phyloP scores from a whole-genome alignment of 1,140 invertebrate genomes.

The Anastatus disparis region DNA sequence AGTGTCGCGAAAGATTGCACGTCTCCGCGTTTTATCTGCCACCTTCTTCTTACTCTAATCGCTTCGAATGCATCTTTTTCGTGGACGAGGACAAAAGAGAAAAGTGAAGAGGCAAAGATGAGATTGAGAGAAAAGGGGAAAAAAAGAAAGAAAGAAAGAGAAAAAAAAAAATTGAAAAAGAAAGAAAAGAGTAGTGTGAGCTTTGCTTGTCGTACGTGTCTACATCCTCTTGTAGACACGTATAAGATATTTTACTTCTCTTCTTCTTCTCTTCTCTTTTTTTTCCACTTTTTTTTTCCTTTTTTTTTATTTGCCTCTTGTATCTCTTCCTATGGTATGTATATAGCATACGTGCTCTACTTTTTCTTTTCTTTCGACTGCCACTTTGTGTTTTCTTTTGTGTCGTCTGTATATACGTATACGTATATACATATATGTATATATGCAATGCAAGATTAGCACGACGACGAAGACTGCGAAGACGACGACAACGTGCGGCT shows the following conservation, averaged over 20 bases:
- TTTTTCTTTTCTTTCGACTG: too few relatives aligned
- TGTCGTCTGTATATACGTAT: too few relatives aligned
- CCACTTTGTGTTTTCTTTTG: too few relatives aligned
- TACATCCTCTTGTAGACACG: slow-evolving; percentile 13
- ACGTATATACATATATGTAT: too few relatives aligned
- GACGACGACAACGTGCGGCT: background rate
- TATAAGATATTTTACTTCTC: slow-evolving; percentile 27
- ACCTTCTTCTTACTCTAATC: slow-evolving; percentile 16
- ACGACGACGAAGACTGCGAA: too few relatives aligned
- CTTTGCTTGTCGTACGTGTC: background rate
- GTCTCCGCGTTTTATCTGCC: background rate
- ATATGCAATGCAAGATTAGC: too few relatives aligned
- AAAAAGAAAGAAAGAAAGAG: background rate
- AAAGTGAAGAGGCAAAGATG: too few relatives aligned
- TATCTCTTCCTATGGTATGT: too few relatives aligned
- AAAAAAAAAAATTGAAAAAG: too few relatives aligned
- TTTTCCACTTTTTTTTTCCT: background rate
- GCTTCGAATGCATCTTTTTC: slow-evolving; percentile 19
- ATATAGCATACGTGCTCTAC: too few relatives aligned
- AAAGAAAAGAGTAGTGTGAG: background rate
- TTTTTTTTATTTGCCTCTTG: slow-evolving; percentile 7
- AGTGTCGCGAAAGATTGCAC: slow-evolving; percentile 5
- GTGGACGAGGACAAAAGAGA: too few relatives aligned
- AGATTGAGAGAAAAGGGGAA: background rate
- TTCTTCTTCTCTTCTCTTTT: background rate